These are phyloP conservation scores for Pempheris klunzingeri DNA, from an alignment of 2,797 vertebrate genomes.

Conservation along the genomic window DNA sequence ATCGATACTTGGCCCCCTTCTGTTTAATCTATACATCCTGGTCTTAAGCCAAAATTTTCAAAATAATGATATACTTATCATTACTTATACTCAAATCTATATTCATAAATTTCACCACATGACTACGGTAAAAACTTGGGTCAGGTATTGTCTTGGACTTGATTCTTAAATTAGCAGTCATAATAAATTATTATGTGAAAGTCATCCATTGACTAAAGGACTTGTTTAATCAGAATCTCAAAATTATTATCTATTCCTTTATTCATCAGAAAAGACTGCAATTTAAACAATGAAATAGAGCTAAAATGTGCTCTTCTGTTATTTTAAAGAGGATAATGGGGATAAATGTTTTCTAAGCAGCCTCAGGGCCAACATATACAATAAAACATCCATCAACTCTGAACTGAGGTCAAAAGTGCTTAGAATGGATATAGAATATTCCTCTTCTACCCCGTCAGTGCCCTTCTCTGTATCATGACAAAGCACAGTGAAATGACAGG, in stretches of 20 bases:
- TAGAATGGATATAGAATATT: constrained; percentile 36
- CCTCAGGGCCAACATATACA: constrained; percentile 22
- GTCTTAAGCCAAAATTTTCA: neutral
- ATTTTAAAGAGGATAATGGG: constrained; percentile 18
- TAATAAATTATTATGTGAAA: neutral
- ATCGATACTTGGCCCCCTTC: neutral
- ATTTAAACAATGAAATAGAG: constrained; percentile 1
- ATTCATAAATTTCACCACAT: neutral
- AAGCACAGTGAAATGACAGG: constrained; percentile 5
- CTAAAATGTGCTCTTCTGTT: neutral
- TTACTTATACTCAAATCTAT: neutral
- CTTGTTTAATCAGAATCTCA: neutral
- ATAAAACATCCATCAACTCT: constrained; percentile 31
- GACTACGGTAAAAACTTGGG: neutral
- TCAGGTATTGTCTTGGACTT: neutral
- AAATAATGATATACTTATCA: neutral
- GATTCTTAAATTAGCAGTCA: neutral
- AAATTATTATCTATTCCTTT: neutral
- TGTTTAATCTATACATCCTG: neutral
- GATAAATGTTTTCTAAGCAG: constrained; percentile 21
- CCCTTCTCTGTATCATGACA: neutral
- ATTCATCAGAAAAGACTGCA: neutral
- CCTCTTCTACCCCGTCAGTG: constrained; percentile 18
- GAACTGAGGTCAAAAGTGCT: constrained; percentile 18
- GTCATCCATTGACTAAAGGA: neutral